A percentile compares a stretch with the other conserved stretches of the same genome.
Evolutionary conservation across 2,888 invertebrate genomes (phyloP).

Genomic region (Pyrgus malvae): DNA sequence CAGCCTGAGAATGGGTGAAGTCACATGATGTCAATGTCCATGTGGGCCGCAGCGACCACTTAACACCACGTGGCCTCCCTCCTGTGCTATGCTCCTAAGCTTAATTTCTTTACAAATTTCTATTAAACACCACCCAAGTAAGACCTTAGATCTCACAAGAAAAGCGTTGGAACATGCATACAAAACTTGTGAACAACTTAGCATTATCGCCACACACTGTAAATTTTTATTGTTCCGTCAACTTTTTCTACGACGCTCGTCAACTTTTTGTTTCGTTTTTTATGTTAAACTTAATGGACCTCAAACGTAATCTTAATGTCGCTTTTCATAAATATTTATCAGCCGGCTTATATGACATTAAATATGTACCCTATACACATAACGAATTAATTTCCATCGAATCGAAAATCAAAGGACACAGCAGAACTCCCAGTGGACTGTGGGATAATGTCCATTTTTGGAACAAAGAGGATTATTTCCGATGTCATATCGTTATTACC

Average conservation of each 20-base stretch:
- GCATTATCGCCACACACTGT: conserved; percentile 15
- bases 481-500: conserved; percentile 78
- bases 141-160: too few species aligned
- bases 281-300: conserved; percentile 14
- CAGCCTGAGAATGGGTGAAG: too few species aligned
- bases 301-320: conserved; percentile 14
- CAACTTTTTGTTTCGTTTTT: conserved; percentile 19
- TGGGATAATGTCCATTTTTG: conserved; percentile 62
- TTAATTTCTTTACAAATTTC: too few species aligned
- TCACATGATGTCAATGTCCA: too few species aligned
- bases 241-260: too few species aligned
- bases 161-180: too few species aligned
- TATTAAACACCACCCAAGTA: too few species aligned
- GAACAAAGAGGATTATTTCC: conserved; percentile 77
- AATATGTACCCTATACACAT: conserved; percentile 54
- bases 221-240: conserved; percentile 21
- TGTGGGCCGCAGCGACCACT: too few species aligned
- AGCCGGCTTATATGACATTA: conserved; percentile 39
- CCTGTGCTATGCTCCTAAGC: too few species aligned
- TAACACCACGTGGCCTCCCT: too few species aligned
- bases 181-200: too few species aligned
- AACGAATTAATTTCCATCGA: conserved; percentile 73
- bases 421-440: conserved; percentile 65
- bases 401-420: conserved; percentile 72
- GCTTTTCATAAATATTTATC: conserved; percentile 24